Evolutionary conservation across 2,888 invertebrate species (phyloP).

Genomic region (Limulus polyphemus): DNA sequence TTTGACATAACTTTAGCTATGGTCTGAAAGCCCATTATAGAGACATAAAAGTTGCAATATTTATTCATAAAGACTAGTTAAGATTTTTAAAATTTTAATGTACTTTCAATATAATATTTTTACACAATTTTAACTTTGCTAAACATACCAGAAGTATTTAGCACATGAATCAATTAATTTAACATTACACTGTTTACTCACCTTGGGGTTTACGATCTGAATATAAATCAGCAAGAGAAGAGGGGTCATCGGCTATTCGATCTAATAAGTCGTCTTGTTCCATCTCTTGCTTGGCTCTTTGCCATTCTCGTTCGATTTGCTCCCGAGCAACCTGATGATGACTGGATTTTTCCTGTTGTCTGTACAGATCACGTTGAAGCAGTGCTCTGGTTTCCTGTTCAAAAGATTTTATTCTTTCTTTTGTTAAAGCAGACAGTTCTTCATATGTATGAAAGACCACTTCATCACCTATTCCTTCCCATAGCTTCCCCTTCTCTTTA

Average conservation of each 20-base stretch:
- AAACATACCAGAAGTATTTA: no score
- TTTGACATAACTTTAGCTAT: no score
- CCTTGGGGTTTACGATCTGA: no score
- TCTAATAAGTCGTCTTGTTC: slow-evolving; percentile 44
- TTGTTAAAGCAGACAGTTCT: slow-evolving; percentile 33
- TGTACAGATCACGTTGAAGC: slow-evolving; percentile 35
- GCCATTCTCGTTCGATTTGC: slow-evolving; percentile 42
- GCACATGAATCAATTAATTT: no score
- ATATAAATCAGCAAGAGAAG: slow-evolving; percentile 8
- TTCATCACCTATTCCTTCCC: slow-evolving; percentile 5
- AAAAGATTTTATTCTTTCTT: slow-evolving; percentile 54
- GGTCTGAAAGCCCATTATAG: no score
- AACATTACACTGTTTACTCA: no score
- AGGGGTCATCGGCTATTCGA: slow-evolving; percentile 40
- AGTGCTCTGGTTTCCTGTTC: slow-evolving; percentile 62
- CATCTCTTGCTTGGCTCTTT: slow-evolving; percentile 43
- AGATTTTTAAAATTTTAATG: no score
- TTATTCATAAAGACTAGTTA: no score
- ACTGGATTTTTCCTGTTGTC: slow-evolving; percentile 25
- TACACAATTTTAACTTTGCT: no score
- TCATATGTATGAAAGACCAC: slow-evolving; percentile 11
- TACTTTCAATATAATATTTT: no score
- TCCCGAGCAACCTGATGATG: slow-evolving; percentile 27
- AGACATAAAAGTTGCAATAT: no score
- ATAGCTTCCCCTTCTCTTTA: no score